Conservation (phyloP, 2,888 invertebrate genomes). For the Mamestra brassicae region DNA sequence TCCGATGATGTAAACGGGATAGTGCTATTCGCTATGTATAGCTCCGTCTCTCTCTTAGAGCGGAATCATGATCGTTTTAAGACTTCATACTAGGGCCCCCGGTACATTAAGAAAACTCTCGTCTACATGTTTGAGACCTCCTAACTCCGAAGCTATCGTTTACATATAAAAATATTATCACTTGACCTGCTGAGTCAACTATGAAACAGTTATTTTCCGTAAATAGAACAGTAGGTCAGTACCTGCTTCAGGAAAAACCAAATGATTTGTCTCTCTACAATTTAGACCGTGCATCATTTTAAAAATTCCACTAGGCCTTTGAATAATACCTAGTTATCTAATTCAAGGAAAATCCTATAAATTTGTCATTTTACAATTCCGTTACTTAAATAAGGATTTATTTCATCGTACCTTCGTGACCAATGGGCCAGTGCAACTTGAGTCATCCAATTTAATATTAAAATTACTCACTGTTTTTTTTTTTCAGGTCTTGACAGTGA, state of each 20-base stretch:
- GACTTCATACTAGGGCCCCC: no score
- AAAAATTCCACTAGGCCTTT: neutral
- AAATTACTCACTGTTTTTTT: constrained; percentile 3
- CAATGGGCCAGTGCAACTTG: neutral
- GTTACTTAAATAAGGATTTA: neutral
- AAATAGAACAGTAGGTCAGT: neutral
- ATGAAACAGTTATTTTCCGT: constrained; percentile 3
- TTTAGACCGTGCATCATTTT: neutral
- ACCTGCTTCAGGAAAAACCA: neutral
- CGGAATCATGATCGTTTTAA: no score
- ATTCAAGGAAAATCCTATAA: neutral
- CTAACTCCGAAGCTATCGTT: neutral
- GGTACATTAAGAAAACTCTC: no score
- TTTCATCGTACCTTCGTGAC: neutral
- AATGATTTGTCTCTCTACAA: constrained; percentile 1
- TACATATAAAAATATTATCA: neutral
- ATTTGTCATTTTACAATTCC: neutral
- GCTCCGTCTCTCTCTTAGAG: no score
- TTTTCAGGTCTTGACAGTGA: constrained; percentile 14
- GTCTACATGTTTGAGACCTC: no score
- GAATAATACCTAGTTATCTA: neutral
- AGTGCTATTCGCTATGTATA: no score
- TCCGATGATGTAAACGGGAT: no score
- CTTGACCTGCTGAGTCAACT: neutral
- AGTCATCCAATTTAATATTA: neutral